phyloP scores from a whole-genome alignment of 1,140 invertebrate genomes.

The Drosophila sechellia region DNA sequence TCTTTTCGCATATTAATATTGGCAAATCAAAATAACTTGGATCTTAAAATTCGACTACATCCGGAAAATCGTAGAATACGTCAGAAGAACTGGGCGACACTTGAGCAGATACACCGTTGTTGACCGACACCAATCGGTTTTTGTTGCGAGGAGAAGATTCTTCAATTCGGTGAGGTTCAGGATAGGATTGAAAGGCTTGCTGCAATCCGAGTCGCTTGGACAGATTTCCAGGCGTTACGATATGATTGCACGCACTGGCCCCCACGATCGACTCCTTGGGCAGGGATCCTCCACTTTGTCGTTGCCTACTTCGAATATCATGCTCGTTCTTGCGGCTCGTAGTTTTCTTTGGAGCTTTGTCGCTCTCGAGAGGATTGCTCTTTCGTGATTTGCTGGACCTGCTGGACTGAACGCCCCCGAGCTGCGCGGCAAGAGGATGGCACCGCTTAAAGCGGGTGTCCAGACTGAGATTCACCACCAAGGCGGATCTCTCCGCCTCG shows the following conservation, averaged over 20 bases:
- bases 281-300: slow-evolving; percentile 15
- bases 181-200: not conserved
- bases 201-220: not conserved
- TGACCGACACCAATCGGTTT: too few relatives aligned
- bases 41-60: not conserved
- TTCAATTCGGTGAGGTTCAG: not conserved
- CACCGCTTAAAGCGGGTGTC: slow-evolving; percentile 16
- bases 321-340: not conserved
- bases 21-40: too few relatives aligned
- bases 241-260: slow-evolving; percentile 10
- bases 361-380: not conserved
- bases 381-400: not conserved
- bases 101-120: not conserved
- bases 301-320: not conserved
- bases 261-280: not conserved
- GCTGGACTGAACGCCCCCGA: too few relatives aligned
- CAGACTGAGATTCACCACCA: slow-evolving; percentile 28
- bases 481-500: slow-evolving; percentile 19
- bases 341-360: not conserved
- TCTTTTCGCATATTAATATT: too few relatives aligned
- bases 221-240: slow-evolving; percentile 5
- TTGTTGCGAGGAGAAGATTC: too few relatives aligned
- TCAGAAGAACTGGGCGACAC: slow-evolving; percentile 1
- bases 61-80: slow-evolving; percentile 16
- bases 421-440: too few relatives aligned